phyloP scores from a whole-genome alignment of 2,888 invertebrate species.

The Emmelina monodactyla region DNA sequence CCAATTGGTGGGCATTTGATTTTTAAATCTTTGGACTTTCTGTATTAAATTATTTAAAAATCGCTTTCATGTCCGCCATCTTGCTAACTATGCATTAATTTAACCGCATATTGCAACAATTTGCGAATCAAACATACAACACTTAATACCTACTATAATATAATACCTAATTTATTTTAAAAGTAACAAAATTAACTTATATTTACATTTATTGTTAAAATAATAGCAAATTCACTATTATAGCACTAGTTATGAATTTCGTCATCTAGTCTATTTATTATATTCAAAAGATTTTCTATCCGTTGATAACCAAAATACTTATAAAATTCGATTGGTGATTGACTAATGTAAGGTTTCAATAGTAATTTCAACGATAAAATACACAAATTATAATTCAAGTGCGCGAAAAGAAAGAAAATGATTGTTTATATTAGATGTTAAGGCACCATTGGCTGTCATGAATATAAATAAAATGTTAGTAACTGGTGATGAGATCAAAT shows the following conservation, averaged over 20 bases:
- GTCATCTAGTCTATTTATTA: slow-evolving; percentile 22
- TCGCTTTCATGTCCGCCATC: slow-evolving; percentile 47
- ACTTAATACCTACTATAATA: slow-evolving; percentile 61
- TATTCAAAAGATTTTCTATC: slow-evolving; percentile 13
- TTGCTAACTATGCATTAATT: slow-evolving; percentile 55
- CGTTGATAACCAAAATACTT: slow-evolving; percentile 4
- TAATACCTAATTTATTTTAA: slow-evolving; percentile 63
- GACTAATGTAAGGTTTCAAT: slow-evolving; percentile 15
- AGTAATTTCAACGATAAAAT: slow-evolving; percentile 18
- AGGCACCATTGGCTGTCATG: slow-evolving; percentile 53
- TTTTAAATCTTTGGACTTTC: slow-evolving; percentile 57
- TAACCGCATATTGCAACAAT: slow-evolving; percentile 63
- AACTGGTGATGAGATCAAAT: slow-evolving; percentile 1
- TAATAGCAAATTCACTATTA: slow-evolving; percentile 61
- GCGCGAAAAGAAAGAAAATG: slow-evolving; percentile 19
- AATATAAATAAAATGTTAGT: slow-evolving; percentile 1
- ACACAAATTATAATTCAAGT: slow-evolving; percentile 1
- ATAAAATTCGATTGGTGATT: slow-evolving; percentile 6
- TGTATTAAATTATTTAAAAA: slow-evolving; percentile 35
- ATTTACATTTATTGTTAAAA: slow-evolving; percentile 62
- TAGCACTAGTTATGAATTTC: slow-evolving; percentile 38
- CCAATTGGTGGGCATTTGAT: slow-evolving; percentile 57
- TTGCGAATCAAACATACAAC: slow-evolving; percentile 65
- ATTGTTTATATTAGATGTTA: slow-evolving; percentile 24
- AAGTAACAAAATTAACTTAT: slow-evolving; percentile 67